These are phyloP conservation scores for Tribolium castaneum DNA, from an alignment of 1,140 invertebrate species.

Conservation along the genomic window DNA sequence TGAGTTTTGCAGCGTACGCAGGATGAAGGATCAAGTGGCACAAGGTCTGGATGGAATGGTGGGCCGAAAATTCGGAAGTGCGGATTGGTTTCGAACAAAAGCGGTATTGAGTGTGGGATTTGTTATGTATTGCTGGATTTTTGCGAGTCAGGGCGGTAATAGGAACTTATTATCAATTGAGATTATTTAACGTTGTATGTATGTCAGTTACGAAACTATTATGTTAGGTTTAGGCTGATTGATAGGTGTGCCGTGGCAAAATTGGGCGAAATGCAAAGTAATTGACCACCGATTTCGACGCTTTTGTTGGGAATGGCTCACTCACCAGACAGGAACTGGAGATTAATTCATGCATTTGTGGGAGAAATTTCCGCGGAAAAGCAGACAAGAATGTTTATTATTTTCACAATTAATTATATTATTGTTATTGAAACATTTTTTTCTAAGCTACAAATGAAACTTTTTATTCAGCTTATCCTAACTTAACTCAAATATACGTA, in stretches of 20 bases:
- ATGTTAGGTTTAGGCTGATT: neutral
- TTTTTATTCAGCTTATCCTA: too few relatives aligned
- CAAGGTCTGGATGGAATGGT: neutral
- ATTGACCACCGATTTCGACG: neutral
- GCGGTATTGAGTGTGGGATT: neutral
- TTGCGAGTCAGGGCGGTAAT: neutral
- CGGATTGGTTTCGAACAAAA: neutral
- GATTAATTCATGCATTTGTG: too few relatives aligned
- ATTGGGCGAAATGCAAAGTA: neutral
- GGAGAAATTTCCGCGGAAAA: too few relatives aligned
- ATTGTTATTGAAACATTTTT: too few relatives aligned
- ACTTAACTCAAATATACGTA: too few relatives aligned
- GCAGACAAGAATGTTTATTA: too few relatives aligned
- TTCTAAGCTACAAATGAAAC: too few relatives aligned
- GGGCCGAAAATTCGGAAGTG: neutral
- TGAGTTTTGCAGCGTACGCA: neutral
- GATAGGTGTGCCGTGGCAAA: neutral
- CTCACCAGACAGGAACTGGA: too few relatives aligned
- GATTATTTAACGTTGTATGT: conserved; percentile 16
- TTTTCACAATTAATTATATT: too few relatives aligned
- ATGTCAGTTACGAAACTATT: conserved; percentile 1
- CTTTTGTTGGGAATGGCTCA: too few relatives aligned
- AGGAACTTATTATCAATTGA: conserved; percentile 14
- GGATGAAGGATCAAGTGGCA: neutral
- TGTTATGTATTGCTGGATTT: conserved; percentile 1